phyloP scores from a whole-genome alignment of 2,888 invertebrate genomes.

The Synanthedon andrenaeformis region DNA sequence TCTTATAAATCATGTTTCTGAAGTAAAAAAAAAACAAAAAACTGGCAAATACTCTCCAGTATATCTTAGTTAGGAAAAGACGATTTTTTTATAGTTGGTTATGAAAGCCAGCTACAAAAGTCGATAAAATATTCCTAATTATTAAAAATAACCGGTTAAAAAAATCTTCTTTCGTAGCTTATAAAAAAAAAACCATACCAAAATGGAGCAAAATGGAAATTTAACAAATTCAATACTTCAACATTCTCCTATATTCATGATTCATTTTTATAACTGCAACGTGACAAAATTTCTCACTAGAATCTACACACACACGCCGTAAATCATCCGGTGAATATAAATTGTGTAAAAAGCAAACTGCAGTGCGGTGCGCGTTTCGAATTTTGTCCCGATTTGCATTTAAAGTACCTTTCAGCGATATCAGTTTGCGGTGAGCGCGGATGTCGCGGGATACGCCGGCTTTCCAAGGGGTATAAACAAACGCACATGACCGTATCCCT shows the following conservation, averaged over 20 bases:
- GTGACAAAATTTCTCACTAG: not conserved
- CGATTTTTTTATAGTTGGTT: too few species aligned
- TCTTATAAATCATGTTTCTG: too few species aligned
- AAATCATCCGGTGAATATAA: slow-evolving; percentile 10
- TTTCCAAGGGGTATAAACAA: slow-evolving; percentile 11
- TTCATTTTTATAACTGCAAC: not conserved
- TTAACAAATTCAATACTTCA: not conserved
- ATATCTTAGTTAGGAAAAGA: too few species aligned
- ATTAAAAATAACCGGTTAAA: too few species aligned
- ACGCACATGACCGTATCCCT: slow-evolving; percentile 7
- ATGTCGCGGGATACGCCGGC: slow-evolving; percentile 5
- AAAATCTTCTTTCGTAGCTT: too few species aligned
- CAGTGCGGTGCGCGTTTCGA: slow-evolving; percentile 24
- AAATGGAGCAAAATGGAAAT: not conserved
- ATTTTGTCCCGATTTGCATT: slow-evolving; percentile 47
- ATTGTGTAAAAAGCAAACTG: slow-evolving; percentile 20
- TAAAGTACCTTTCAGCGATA: slow-evolving; percentile 41
- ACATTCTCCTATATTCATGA: not conserved
- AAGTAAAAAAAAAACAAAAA: too few species aligned
- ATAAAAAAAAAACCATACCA: not conserved
- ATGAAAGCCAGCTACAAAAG: too few species aligned
- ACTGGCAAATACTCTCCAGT: too few species aligned
- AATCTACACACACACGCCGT: slow-evolving; percentile 5
- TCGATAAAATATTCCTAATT: too few species aligned
- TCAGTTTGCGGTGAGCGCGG: slow-evolving; percentile 20